phyloP scores from a whole-genome alignment of 2,797 vertebrate genomes.

The Notolepis coatsorum region DNA sequence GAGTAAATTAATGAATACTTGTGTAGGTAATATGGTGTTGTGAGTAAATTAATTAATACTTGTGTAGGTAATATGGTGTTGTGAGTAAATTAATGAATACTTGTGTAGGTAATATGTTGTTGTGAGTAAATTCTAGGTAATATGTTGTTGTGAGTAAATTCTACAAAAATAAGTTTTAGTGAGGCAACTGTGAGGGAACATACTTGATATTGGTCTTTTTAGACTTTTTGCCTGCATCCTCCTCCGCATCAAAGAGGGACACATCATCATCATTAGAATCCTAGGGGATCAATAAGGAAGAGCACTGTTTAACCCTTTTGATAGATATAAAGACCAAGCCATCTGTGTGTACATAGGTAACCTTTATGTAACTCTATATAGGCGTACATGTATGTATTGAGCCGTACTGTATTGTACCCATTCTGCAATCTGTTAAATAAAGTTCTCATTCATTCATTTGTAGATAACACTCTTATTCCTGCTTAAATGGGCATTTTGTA shows the following conservation, averaged over 20 bases:
- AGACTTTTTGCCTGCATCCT: slow-evolving; percentile 81
- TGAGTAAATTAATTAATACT: too few relatives aligned
- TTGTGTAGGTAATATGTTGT: neutral
- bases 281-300: slow-evolving; percentile 72
- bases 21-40: too few relatives aligned
- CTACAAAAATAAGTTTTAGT: neutral
- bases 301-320: neutral
- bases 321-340: neutral
- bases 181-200: slow-evolving; percentile 15
- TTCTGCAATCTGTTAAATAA: too few relatives aligned
- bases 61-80: neutral
- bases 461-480: too few relatives aligned
- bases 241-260: slow-evolving; percentile 94
- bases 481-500: too few relatives aligned
- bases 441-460: too few relatives aligned
- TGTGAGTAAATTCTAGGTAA: neutral
- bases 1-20: too few relatives aligned
- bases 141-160: neutral
- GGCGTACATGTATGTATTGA: too few relatives aligned
- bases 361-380: too few relatives aligned
- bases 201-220: slow-evolving; percentile 87
- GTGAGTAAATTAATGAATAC: neutral
- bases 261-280: slow-evolving; percentile 93
- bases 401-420: too few relatives aligned
- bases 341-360: neutral